These are phyloP conservation scores for Charanyca ferruginea DNA, from an alignment of 2,888 invertebrate genomes.

Conservation along the genomic window DNA sequence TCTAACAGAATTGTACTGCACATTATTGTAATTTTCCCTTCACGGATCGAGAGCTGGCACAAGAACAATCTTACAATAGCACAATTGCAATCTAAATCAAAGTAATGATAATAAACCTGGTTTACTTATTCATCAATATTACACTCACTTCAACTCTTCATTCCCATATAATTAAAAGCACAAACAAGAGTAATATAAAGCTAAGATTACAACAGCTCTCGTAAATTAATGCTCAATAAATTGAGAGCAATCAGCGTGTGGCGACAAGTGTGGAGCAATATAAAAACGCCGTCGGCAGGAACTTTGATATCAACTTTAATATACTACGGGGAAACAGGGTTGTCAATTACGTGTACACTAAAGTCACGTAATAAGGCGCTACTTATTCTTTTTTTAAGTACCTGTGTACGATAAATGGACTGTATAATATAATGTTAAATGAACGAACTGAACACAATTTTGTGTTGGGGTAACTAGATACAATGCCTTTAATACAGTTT, in stretches of 20 bases:
- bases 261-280: conserved; percentile 41
- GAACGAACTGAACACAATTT: too few species aligned
- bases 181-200: conserved; percentile 27
- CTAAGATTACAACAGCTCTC: conserved; percentile 24
- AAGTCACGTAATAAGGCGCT: not conserved
- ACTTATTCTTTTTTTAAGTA: too few species aligned
- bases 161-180: conserved; percentile 33
- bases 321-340: conserved; percentile 37
- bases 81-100: not conserved
- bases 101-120: conserved; percentile 5
- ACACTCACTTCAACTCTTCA: conserved; percentile 15
- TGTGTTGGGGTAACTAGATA: too few species aligned
- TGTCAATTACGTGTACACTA: too few species aligned
- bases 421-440: too few species aligned
- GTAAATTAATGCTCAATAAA: conserved; percentile 40
- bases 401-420: too few species aligned
- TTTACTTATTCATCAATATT: not conserved
- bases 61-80: not conserved
- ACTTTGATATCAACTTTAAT: conserved; percentile 40
- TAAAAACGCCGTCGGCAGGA: conserved; percentile 39
- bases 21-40: too few species aligned
- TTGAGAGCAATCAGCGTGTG: conserved; percentile 40
- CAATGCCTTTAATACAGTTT: too few species aligned
- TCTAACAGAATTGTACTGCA: too few species aligned
- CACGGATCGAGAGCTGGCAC: too few species aligned